Evolutionary conservation across 1,140 invertebrate species (phyloP).

Genomic region (Drosophila pruinosa): DNA sequence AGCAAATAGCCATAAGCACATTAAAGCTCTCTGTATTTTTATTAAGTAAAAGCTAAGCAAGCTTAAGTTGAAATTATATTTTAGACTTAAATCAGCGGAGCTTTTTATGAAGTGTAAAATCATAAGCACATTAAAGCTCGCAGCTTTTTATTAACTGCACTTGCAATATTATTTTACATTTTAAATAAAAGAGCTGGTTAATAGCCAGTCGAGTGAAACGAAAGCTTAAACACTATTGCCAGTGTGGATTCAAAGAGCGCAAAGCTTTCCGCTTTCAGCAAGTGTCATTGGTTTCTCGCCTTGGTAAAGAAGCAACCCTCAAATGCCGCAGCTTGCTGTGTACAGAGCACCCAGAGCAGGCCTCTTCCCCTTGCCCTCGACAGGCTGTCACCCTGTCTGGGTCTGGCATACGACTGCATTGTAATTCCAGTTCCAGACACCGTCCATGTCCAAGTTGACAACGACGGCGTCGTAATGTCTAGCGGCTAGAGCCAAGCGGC

Average conservation of each 20-base stretch:
- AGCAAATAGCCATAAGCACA: not conserved
- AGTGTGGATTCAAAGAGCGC: not conserved
- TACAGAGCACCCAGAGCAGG: constrained; percentile 12
- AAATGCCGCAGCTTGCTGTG: not conserved
- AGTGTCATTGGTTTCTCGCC: constrained; percentile 14
- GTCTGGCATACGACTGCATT: constrained; percentile 32
- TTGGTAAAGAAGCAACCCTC: constrained; percentile 29
- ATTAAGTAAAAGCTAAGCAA: not conserved
- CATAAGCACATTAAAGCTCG: too few species aligned
- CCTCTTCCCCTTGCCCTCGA: not conserved
- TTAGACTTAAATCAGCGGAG: not conserved
- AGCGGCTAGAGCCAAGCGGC: too few species aligned
- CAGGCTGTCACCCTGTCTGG: constrained; percentile 9
- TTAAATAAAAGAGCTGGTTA: too few species aligned
- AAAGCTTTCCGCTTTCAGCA: constrained; percentile 5
- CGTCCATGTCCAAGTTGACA: not conserved
- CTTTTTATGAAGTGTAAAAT: too few species aligned
- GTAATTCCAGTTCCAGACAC: constrained; percentile 36
- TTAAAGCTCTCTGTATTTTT: not conserved
- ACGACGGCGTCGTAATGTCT: constrained; percentile 60
- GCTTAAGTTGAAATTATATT: not conserved
- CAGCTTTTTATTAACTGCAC: too few species aligned
- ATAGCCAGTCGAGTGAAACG: too few species aligned
- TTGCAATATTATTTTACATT: too few species aligned
- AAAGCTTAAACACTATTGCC: not conserved